Conservation (phyloP, 2,888 invertebrate species). For the Hanleya hanleyi region DNA sequence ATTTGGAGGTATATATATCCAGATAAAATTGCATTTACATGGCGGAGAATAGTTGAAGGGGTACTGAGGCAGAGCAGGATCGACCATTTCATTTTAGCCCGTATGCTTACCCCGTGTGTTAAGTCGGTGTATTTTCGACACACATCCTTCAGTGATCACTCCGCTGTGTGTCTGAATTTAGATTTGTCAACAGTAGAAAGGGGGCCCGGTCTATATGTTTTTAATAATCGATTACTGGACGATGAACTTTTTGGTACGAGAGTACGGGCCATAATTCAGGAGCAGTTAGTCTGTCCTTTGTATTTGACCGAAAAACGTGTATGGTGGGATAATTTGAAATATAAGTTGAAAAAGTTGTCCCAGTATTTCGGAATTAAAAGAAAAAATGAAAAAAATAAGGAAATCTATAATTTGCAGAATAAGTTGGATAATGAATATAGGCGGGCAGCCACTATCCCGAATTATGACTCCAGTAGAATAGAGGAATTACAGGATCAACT, state of each 20-base stretch:
- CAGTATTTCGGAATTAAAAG: not conserved
- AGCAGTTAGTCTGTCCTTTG: not conserved
- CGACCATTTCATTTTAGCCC: not conserved
- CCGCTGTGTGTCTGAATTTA: not conserved
- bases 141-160: not conserved
- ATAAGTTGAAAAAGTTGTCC: not conserved
- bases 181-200: not conserved
- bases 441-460: too few relatives aligned
- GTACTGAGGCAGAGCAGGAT: not conserved
- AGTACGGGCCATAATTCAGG: too few relatives aligned
- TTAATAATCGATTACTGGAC: not conserved
- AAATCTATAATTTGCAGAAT: not conserved
- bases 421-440: not conserved
- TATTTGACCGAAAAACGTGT: too few relatives aligned
- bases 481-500: too few relatives aligned
- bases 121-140: not conserved
- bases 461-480: too few relatives aligned
- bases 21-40: not conserved
- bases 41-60: not conserved
- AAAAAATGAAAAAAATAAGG: not conserved
- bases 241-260: too few relatives aligned
- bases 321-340: not conserved
- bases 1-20: not conserved
- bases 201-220: not conserved
- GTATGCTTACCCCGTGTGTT: not conserved